Conservation (phyloP, 2,113 vertebrate genomes). For the Eonycteris spelaea region DNA sequence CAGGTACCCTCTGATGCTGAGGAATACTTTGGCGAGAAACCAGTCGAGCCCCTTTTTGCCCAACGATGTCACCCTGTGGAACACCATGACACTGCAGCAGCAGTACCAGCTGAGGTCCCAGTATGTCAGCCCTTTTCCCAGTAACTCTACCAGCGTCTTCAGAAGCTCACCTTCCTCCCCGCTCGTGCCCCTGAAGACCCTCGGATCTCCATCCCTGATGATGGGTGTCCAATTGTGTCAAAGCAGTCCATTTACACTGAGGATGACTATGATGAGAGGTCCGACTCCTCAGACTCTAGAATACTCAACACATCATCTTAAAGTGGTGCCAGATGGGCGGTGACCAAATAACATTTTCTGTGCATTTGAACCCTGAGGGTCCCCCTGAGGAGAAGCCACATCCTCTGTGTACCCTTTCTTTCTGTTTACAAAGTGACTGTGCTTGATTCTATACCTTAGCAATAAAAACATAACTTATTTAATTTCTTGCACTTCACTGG, state of each 20-base stretch:
- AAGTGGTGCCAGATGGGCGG: not conserved
- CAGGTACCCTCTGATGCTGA: constrained; percentile 94
- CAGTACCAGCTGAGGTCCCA: constrained; percentile 97
- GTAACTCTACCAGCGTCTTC: constrained; percentile 86
- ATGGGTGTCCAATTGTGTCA: constrained; percentile 88
- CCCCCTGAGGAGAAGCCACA: constrained; percentile 31
- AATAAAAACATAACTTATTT: constrained; percentile 85
- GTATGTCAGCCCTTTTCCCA: constrained; percentile 93
- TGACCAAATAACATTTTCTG: constrained; percentile 52
- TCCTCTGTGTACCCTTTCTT: constrained; percentile 51
- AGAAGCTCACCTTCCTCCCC: constrained; percentile 89
- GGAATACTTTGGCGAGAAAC: constrained; percentile 92
- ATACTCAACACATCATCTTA: constrained; percentile 93
- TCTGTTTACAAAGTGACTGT: constrained; percentile 73
- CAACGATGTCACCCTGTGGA: constrained; percentile 96
- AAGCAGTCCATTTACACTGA: constrained; percentile 94
- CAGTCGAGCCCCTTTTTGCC: constrained; percentile 92
- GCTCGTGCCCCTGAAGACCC: constrained; percentile 88
- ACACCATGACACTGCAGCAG: constrained; percentile 97
- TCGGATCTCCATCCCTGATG: constrained; percentile 89
- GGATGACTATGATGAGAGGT: constrained; percentile 96
- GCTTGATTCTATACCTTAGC: constrained; percentile 82
- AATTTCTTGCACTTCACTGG: constrained; percentile 86
- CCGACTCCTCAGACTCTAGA: constrained; percentile 95
- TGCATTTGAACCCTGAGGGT: constrained; percentile 62